Evolutionary conservation across 2,888 invertebrate species (phyloP), one percentile per base, ranked within the genome.

Genomic region (Terebella lapidaria): DNA sequence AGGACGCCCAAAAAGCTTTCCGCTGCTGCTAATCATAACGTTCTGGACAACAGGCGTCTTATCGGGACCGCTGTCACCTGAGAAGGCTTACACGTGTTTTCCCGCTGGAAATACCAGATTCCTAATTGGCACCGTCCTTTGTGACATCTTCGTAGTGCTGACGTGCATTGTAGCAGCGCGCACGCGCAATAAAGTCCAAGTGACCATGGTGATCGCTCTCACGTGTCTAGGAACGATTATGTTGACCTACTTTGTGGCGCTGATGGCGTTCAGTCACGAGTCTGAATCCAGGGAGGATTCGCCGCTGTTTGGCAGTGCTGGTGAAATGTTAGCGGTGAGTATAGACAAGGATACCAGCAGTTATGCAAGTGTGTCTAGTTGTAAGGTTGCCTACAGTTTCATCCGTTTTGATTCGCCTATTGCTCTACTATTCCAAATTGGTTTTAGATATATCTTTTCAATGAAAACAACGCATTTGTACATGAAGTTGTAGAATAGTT

Each of bases 191-290:
- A 20, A 29, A 18, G 4, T 20, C 28, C 62, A 59, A 30, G 60
- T 66, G 28, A 60, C 64, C 24, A 46, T 66, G 5, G 57, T 66
- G 22, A 58, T 66, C 3, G 66, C 66, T 10, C 55, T 66, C 42
- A 62, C 62, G n/a, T 55, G 67, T 5, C 59, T 66, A 24, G 66
- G 62, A 1, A 64, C 66, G n/a, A 64, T 66, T 20, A 35, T 64
- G 18, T 52, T 66, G 35, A 60, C 59, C 51, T 66, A 66, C 55
- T 64, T 66, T 42, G 64, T 62, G 25, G 66, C 66, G 1, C 62
- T 66, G 26, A 62, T 66, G 22, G 55, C 59, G 2, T 66, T 66
- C 59, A 64, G 60, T 28, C 63, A 58, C 24, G 54, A 51, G 45
- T 54, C 60, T 4, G 63, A 63, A 45, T 55, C 63, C n/a, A 51